Conservation (phyloP, 2,888 invertebrate genomes). For the Pseudococcus viburni region DNA sequence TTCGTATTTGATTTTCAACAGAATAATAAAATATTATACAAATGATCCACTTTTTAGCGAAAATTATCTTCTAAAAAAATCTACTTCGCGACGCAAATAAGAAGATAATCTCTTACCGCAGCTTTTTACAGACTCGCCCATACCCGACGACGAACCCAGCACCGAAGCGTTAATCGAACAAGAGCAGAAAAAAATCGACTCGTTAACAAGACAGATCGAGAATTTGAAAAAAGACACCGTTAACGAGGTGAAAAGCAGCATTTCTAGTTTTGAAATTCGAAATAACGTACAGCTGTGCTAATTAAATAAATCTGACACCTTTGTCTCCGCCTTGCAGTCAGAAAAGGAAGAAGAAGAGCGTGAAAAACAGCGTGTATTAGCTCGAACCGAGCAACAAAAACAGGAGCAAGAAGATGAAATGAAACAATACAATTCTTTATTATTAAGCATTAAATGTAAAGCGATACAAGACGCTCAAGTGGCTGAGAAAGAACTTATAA, state of each 20-base stretch:
- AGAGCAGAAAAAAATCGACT: neutral
- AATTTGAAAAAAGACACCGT: slow-evolving; percentile 8
- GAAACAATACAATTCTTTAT: slow-evolving; percentile 83
- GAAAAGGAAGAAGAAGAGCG: slow-evolving; percentile 73
- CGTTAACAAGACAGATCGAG: neutral
- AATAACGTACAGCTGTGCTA: neutral
- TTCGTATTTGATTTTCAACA: neutral
- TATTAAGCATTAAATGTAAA: slow-evolving; percentile 87
- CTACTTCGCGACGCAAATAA: neutral
- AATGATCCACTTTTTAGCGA: neutral
- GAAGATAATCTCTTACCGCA: slow-evolving; percentile 1
- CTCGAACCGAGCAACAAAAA: slow-evolving; percentile 74
- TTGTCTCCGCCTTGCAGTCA: slow-evolving; percentile 70
- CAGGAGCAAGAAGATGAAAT: slow-evolving; percentile 78
- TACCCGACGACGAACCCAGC: neutral
- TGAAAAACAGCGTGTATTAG: slow-evolving; percentile 73
- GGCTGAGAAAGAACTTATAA: slow-evolving; percentile 74
- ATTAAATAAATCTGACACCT: slow-evolving; percentile 35
- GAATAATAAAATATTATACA: neutral
- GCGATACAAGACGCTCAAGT: slow-evolving; percentile 89
- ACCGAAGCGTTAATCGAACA: neutral
- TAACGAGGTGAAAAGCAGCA: neutral
- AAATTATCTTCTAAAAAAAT: neutral
- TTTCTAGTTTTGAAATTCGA: neutral
- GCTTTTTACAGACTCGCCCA: slow-evolving; percentile 16